Base-by-base conservation (phyloP, 92 coral and sea anemone genomes). In the Bergia puertoricense region DNA sequence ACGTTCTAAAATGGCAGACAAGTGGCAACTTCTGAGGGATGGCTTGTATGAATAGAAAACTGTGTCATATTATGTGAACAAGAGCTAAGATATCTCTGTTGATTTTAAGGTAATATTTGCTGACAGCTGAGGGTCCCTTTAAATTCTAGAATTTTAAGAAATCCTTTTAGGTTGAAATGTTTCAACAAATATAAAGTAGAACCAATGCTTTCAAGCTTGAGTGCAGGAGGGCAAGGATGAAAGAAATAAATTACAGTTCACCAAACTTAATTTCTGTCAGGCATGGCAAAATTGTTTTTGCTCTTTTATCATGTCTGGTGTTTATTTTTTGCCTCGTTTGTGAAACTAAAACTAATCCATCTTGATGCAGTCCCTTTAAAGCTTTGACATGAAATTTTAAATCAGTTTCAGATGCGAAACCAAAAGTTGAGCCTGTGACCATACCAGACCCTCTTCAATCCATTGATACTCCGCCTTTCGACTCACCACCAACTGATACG, bases 361-460 rank as follows among this genome's bases (percentile, higher is more conserved):
- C 45, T 80, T 80, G 85, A 56, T 41, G 44, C 23, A 59, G 72
- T 38, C 65, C 65, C 72, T 57, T 45, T 44, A 71, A 46, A 36
- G 40, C 20, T 82, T 84, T 84, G 78, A 84, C 87, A 46, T 43
- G 65, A 84, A 84, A 84, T 46, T 84, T 73, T 84, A 46, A 84
- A 84, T 84, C 77, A 84, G 87, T 84, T 84, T 84, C 87, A 84
- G 87, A 84, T 84, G 79, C 67, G 77, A 84, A 84, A 69, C 87
- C 65, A 84, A 84, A 84, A 84, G 78, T 84, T 38, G 87, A 69
- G 46, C 87, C 87, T 45, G 87, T 48, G 78, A 46, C 37, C 41
- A 30, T 84, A 38, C 79, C 87, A 72, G 87, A 84, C 68, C 87
- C 87, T 23, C 79, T 84, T 50, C 87, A 50, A 84, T 84, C 87